Evolutionary conservation across 2,113 vertebrate species (phyloP).

Genomic region (Vulpes lagopus): DNA sequence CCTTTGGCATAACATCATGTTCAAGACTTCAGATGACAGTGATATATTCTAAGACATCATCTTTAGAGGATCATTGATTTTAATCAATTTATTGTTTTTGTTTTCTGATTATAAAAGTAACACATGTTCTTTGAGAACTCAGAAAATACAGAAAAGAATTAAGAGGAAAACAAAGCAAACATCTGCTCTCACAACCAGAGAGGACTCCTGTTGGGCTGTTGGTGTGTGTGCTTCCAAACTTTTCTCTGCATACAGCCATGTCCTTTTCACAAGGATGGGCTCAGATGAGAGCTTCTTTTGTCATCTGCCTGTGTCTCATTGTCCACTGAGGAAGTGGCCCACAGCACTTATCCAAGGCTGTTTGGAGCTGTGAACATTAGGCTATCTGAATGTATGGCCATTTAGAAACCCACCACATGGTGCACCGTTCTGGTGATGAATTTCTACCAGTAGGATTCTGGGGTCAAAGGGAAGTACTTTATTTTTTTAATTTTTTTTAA

Average conservation of each 20-base stretch:
- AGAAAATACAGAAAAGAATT: neutral
- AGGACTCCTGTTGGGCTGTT: rapidly evolving
- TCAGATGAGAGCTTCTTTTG: neutral
- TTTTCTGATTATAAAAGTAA: neutral
- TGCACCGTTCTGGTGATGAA: neutral
- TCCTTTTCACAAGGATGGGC: neutral
- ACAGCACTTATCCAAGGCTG: neutral
- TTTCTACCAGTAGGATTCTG: neutral
- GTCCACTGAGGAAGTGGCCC: rapidly evolving
- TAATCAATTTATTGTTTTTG: neutral
- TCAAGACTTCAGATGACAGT: neutral
- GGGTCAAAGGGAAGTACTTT: rapidly evolving
- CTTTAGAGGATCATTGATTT: neutral
- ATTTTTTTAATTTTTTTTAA: no score
- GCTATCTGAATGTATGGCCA: rapidly evolving
- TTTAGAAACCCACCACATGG: neutral
- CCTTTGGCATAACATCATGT: neutral
- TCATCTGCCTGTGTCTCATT: neutral
- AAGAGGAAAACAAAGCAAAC: neutral
- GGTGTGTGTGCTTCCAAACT: neutral
- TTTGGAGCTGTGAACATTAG: neutral
- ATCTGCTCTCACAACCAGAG: neutral
- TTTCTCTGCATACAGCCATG: neutral
- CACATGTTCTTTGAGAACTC: neutral
- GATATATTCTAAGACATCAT: neutral